Conservation (phyloP, 2,113 vertebrate species). For the Mellivora capensis region DNA sequence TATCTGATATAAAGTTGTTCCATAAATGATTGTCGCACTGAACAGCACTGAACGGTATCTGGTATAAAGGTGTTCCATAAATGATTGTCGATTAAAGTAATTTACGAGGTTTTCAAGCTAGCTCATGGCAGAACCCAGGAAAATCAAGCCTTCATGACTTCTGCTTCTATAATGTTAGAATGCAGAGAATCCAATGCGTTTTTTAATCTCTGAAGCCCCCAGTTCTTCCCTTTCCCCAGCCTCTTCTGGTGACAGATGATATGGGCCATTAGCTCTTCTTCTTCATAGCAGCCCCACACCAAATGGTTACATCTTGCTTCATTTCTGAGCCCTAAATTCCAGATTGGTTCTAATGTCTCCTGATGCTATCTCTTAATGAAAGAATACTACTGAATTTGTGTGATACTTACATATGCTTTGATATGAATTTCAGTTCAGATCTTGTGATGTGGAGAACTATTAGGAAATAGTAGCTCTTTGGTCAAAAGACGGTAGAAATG, state of each 20-base stretch:
- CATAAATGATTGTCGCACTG: background rate
- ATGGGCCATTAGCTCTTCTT: background rate
- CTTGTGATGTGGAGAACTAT: background rate
- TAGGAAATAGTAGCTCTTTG: background rate
- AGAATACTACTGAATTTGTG: background rate
- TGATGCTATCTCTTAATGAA: background rate
- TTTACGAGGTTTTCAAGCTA: background rate
- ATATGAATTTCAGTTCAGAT: slow-evolving; percentile 31
- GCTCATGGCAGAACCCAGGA: background rate
- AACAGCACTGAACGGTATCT: background rate
- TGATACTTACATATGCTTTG: background rate
- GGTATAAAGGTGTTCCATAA: background rate
- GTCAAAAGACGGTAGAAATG: background rate
- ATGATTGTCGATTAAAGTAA: background rate
- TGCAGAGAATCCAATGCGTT: background rate
- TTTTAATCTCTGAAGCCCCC: background rate
- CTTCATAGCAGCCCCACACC: background rate
- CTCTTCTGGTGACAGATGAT: background rate
- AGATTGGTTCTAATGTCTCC: background rate
- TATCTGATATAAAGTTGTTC: background rate
- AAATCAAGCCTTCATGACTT: background rate
- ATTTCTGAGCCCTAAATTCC: slow-evolving; percentile 10
- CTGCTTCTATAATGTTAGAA: background rate
- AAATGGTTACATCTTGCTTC: background rate
- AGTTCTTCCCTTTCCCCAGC: background rate